These are phyloP conservation scores for Neolamprologus cancellatus DNA, from an alignment of 2,113 vertebrate species.

Conservation along the genomic window DNA sequence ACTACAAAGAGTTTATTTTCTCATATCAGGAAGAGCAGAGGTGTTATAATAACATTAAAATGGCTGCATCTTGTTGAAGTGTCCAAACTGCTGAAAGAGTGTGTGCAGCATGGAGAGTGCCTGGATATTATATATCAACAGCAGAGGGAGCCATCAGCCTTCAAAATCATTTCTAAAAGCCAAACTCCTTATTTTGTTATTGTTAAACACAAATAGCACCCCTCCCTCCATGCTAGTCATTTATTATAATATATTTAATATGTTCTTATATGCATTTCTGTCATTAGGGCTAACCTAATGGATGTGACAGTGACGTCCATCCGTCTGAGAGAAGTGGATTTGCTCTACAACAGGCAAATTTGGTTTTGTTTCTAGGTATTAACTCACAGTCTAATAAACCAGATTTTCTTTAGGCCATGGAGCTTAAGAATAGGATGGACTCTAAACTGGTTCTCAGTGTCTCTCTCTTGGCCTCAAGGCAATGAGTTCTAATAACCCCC, in stretches of 20 bases:
- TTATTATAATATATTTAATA: neutral
- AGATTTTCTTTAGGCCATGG: neutral
- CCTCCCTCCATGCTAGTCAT: neutral
- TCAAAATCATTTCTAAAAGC: neutral
- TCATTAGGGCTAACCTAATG: neutral
- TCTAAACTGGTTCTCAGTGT: neutral
- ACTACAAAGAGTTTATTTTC: neutral
- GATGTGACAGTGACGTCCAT: neutral
- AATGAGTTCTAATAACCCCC: neutral
- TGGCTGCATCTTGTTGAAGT: neutral
- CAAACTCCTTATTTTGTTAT: neutral
- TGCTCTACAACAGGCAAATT: neutral
- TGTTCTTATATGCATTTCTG: neutral
- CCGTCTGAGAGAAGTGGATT: neutral
- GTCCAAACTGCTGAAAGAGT: neutral
- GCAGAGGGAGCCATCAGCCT: slow-evolving; percentile 42
- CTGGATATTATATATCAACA: neutral
- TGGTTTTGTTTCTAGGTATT: neutral
- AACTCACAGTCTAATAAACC: neutral
- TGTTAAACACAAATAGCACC: neutral
- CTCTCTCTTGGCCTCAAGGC: neutral
- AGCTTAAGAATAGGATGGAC: neutral
- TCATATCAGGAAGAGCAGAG: neutral
- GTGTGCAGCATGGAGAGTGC: neutral
- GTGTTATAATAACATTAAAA: neutral